A percentile compares a stretch with the other conserved stretches of the same genome.
Evolutionary conservation across 1,140 invertebrate genomes (phyloP).

Genomic region (Choristoneura fumiferana): DNA sequence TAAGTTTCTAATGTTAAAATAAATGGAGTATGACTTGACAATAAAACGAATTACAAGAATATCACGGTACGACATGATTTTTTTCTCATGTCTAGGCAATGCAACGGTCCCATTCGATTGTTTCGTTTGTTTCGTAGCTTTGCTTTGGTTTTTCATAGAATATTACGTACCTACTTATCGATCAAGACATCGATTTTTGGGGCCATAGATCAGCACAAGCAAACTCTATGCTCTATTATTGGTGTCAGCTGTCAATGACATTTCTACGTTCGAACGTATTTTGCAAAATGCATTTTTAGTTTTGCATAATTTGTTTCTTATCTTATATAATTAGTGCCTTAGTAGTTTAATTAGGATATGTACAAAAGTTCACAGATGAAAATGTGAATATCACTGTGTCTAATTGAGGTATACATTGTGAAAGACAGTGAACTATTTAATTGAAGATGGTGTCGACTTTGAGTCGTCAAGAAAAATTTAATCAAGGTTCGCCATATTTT

Average conservation of each 20-base stretch:
- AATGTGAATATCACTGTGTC: constrained; percentile 1
- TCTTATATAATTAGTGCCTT: constrained; percentile 44
- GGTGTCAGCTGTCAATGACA: constrained; percentile 72
- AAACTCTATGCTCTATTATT: constrained; percentile 50
- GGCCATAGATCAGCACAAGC: constrained; percentile 51
- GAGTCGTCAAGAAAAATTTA: constrained; percentile 67
- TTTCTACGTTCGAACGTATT: constrained; percentile 63
- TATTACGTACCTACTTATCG: constrained; percentile 33
- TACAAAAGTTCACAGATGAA: constrained; percentile 23
- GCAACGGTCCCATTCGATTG: no score
- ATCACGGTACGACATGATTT: no score
- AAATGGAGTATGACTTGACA: no score
- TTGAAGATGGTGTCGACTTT: constrained; percentile 66
- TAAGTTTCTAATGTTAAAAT: no score
- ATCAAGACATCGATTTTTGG: constrained; percentile 57
- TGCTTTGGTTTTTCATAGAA: no score
- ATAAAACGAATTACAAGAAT: no score
- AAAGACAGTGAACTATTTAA: constrained; percentile 18
- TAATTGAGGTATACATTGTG: not conserved
- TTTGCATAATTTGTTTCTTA: constrained; percentile 39
- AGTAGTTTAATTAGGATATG: constrained; percentile 19
- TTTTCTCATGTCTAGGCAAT: no score
- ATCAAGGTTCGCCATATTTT: constrained; percentile 55
- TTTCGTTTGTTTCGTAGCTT: no score
- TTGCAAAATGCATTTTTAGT: constrained; percentile 38